Percentiles rank a stretch among this genome's conserved stretches.
phyloP scores from a whole-genome alignment of 2,888 invertebrate species.

The Agrochola lychnidis region DNA sequence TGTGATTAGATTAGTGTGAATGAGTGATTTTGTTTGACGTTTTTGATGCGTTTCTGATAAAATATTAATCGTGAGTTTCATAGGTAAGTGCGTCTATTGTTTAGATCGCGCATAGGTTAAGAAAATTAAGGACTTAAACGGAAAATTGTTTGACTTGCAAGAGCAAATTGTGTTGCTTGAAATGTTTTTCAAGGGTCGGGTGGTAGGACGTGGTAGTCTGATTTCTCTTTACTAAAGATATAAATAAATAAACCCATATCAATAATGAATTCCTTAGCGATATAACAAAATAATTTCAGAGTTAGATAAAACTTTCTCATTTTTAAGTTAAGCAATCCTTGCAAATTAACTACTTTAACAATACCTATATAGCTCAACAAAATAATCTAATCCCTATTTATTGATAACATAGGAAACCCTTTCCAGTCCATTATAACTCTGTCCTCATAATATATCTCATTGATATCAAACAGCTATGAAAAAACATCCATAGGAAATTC shows the following conservation, averaged over 20 bases:
- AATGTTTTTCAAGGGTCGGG: background rate
- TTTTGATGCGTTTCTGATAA: slow-evolving; percentile 67
- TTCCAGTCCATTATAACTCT: background rate
- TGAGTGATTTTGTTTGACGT: slow-evolving; percentile 79
- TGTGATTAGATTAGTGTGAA: slow-evolving; percentile 81
- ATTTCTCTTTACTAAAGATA: background rate
- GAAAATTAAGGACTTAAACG: background rate
- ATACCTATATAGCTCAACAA: too few species aligned
- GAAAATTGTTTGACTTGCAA: background rate
- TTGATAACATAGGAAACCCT: background rate
- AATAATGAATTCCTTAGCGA: background rate
- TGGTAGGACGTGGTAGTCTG: background rate
- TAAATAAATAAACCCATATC: too few species aligned
- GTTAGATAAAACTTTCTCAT: background rate
- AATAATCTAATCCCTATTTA: background rate
- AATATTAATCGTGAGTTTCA: slow-evolving; percentile 44
- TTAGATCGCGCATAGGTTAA: background rate
- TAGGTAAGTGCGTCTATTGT: slow-evolving; percentile 29
- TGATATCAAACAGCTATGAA: slow-evolving; percentile 28
- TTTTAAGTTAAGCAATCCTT: too few species aligned
- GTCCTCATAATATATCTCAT: slow-evolving; percentile 31
- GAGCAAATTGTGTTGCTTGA: background rate
- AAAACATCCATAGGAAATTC: slow-evolving; percentile 53
- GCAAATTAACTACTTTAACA: background rate
- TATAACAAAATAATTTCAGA: too few species aligned